Evolutionary conservation across 2,797 vertebrate genomes (phyloP), one percentile per base, ranked within the genome.

Genomic region (Sebastes cheni): DNA sequence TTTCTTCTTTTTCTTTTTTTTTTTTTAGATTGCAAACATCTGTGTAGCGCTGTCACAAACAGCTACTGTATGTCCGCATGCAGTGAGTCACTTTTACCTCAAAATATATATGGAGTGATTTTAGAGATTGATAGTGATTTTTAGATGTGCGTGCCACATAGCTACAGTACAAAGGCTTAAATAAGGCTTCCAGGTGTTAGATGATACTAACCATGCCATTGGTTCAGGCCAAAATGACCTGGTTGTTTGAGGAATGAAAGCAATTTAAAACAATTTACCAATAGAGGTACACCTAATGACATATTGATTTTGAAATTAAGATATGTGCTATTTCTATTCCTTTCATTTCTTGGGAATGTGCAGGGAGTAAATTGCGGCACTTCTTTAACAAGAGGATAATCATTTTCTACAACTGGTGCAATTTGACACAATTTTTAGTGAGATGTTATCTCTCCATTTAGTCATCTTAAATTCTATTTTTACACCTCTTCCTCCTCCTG

Each of bases 401-500:
- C 11, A 55, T 81, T 82, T 83, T 81, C 80, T 52, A n/a, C 46
- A 76, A 72, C 39, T 12, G 9, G 4, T 46, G 36, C 46, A 87
- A 83, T 81, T 89, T 78, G 14, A 79, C 50, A 59, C 29, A 60
- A 65, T 82, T 81, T 82, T 23, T 6, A 20, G 27, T 62, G 56
- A 36, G 77, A 89, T 55, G 23, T 62, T 3, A 62, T 79, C 68
- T 72, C 86, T 79, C 59, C 75, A 67, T 86, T 85, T 82, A 76
- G 70, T 80, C 67, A 79, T 89, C 58, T 82, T 75, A 58, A 83
- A 74, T 68, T 82, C 78, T 88, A 83, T 88, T 86, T 88, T 87
- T 77, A 66, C 55, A 25, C 32, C 80, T 75, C 56, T 34, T 82
- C 13, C 74, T 74, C 52, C 75, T 75, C 56, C 78, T 27, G 27